Evolutionary conservation across 2,113 vertebrate genomes (phyloP), one percentile per base, ranked within the genome.

Genomic region (Dendropsophus ebraccatus): DNA sequence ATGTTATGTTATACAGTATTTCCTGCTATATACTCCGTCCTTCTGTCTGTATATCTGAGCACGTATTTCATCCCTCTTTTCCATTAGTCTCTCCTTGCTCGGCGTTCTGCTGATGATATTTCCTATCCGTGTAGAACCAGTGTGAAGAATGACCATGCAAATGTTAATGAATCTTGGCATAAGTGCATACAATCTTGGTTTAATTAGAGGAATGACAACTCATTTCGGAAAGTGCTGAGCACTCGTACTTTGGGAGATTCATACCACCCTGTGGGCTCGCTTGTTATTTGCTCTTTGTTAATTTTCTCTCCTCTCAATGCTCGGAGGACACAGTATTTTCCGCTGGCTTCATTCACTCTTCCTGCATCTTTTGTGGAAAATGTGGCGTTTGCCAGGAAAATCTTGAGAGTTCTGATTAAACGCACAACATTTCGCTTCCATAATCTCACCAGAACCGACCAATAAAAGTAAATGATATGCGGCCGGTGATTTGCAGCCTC

Each of bases 131-230:
- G 54, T 28, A 76, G 83, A 73, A 32, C 45, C 30, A 52, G 58
- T 67, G 74, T 85, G 75, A 85, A 77, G 74, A 84, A 84, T 76
- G 83, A 35, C 73, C 73, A 52, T 49, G 35, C 35, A 85, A 67
- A 78, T 78, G 47, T 85, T 85, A 85, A 76, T 85, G 83, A 85
- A 85, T 85, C 83, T 85, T 78, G 45, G 73, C 56, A 77, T 77
- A 78, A 85, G 60, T 47, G 58, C 83, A 69, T 41, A n/a, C 73
- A 52, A 78, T 78, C 45, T 77, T 85, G 50, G 73, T 85, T 69
- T 85, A 85, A 85, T 85, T 85, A 85, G 74, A n/a, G 58, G 58
- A 85, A 85, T 85, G 83, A 85, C 83, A 85, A 85, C 74, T 78
- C 49, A 85, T 85, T 85, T 52, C 65, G 83, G 56, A 78, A 85